Evolutionary conservation across 2,113 vertebrate species (phyloP), one percentile per base, ranked within the genome.

Genomic region (Pangasianodon hypophthalmus): DNA sequence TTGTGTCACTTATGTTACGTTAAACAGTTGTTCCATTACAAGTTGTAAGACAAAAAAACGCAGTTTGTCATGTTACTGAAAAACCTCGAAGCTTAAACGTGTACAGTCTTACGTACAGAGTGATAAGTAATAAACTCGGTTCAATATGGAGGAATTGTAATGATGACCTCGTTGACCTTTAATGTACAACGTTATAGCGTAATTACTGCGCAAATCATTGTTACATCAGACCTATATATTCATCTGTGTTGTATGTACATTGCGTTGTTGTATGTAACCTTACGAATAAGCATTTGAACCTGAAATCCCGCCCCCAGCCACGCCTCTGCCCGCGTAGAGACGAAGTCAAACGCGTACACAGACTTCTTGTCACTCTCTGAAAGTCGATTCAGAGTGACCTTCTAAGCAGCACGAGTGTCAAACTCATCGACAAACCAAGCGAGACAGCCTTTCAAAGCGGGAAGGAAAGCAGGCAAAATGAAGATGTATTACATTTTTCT

Each of bases 401-500:
- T 87, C 50, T 54, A 56, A 75, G 52, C n/a, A 58, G 19, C 46
- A 24, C 19, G 67, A 52, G 64, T 52, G 50, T 41, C 50, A 75
- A 46, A 87, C 32, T 14, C 69, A 8, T 56, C 2, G 52, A 56
- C 52, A 56, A 87, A 58, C 32, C 2, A 8, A 82, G 32, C 41
- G 18, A 37, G 77, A 67, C 58, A 88, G 79, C 41, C 62, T 81
- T 79, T 60, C 54, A 87, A 32, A 32, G 44, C 4, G 32, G 26
- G 62, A 50, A 11, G 86, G 54, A 48, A 37, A 64, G 87, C 60
- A 41, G 58, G 44, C 60, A 2, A 82, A 81, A 88, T 88, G 79
- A 69, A 88, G 87, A 88, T 82, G n/a, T 88, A 88, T 88, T 54
- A 88, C 87, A 69, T 88, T 67, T 81, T 79, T 60, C 73, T 62